Conservation (phyloP, 1,140 invertebrate species). For the Diachasmimorpha longicaudata region DNA sequence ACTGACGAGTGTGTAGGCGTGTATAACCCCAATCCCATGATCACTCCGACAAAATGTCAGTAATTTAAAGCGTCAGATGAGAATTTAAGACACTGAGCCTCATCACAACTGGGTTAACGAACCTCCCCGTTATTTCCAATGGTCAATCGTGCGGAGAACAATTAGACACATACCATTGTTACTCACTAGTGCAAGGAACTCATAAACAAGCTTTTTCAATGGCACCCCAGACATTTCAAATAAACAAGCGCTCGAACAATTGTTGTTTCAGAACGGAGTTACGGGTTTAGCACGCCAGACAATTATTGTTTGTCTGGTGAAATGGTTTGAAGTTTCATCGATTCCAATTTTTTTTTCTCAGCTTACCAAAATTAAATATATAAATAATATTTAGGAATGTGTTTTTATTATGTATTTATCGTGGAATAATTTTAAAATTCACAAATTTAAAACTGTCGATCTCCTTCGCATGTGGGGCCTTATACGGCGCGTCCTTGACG, state of each 20-base stretch:
- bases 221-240: background rate
- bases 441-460: background rate
- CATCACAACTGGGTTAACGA: background rate
- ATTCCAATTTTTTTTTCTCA: no score
- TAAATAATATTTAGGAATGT: no score
- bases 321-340: no score
- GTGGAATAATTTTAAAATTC: background rate
- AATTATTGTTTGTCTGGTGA: no score
- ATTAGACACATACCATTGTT: slow-evolving; percentile 2
- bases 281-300: no score
- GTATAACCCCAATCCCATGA: no score
- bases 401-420: no score
- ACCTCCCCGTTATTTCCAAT: background rate
- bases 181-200: background rate
- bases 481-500: background rate
- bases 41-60: no score
- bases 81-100: background rate
- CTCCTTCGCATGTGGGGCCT: background rate
- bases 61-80: no score
- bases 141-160: background rate
- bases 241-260: background rate
- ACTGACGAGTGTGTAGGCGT: background rate
- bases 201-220: background rate
- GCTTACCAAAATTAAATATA: no score
- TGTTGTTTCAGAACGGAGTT: background rate